These are phyloP conservation scores for Rhynchophorus ferrugineus DNA, from an alignment of 1,140 invertebrate genomes.

Conservation along the genomic window DNA sequence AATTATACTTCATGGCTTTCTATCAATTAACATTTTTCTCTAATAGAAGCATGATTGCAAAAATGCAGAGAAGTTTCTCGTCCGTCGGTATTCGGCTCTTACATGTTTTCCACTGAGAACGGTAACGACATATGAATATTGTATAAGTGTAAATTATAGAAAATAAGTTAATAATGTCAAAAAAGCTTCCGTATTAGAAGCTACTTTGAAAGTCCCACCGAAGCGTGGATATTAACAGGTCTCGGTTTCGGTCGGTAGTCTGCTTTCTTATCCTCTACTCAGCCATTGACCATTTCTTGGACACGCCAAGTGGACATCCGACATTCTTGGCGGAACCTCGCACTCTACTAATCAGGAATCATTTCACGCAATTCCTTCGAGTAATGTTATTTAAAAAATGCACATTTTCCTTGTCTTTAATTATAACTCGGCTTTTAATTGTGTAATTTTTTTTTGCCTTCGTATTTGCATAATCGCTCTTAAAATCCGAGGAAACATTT, in stretches of 20 bases:
- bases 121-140: too few species aligned
- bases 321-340: conserved; percentile 25
- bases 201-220: conserved; percentile 27
- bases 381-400: conserved; percentile 21
- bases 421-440: conserved; percentile 22
- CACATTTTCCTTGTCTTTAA: conserved; percentile 21
- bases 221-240: conserved; percentile 27
- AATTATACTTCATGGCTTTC: too few species aligned
- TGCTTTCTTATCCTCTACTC: conserved; percentile 26
- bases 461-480: conserved; percentile 18
- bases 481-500: conserved; percentile 21
- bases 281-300: conserved; percentile 25
- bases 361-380: conserved; percentile 20
- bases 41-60: too few species aligned
- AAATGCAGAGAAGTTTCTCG: too few species aligned
- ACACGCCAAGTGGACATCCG: conserved; percentile 26
- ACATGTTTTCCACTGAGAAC: too few species aligned
- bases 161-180: conserved; percentile 11
- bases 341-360: conserved; percentile 23
- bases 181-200: conserved; percentile 19
- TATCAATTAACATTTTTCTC: too few species aligned
- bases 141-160: background rate
- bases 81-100: too few species aligned
- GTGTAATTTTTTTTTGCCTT: conserved; percentile 13
- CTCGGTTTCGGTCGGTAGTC: conserved; percentile 25